A percentile compares a stretch with the other conserved stretches of the same genome.
Evolutionary conservation across 2,888 invertebrate species (phyloP).

Genomic region (Mayetiola destructor): DNA sequence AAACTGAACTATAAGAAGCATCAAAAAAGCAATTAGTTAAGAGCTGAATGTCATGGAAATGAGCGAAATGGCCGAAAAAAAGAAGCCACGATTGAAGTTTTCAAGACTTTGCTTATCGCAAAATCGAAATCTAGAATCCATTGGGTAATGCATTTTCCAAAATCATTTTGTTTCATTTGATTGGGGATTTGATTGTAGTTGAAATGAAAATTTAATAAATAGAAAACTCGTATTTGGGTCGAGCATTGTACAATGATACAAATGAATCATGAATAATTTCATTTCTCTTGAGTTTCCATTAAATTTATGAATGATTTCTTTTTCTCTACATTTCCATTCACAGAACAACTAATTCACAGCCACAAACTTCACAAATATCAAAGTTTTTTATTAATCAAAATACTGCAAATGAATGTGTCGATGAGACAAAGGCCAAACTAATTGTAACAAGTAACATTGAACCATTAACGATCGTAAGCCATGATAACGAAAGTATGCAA

Average conservation of each 20-base stretch:
- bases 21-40: neutral
- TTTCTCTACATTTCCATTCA: neutral
- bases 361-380: neutral
- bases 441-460: neutral
- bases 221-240: neutral
- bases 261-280: neutral
- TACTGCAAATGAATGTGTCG: neutral
- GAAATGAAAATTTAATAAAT: neutral
- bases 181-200: neutral
- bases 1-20: neutral
- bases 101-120: neutral
- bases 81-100: conserved; percentile 7
- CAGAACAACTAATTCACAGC: neutral
- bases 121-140: neutral
- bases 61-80: neutral
- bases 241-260: neutral
- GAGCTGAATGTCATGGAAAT: neutral
- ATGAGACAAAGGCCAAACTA: neutral
- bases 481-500: neutral
- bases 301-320: neutral
- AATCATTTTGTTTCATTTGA: neutral
- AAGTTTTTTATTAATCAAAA: neutral
- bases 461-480: neutral
- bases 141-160: neutral
- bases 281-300: neutral